Conservation (phyloP, 2,797 vertebrate genomes). For the Avahi laniger region DNA sequence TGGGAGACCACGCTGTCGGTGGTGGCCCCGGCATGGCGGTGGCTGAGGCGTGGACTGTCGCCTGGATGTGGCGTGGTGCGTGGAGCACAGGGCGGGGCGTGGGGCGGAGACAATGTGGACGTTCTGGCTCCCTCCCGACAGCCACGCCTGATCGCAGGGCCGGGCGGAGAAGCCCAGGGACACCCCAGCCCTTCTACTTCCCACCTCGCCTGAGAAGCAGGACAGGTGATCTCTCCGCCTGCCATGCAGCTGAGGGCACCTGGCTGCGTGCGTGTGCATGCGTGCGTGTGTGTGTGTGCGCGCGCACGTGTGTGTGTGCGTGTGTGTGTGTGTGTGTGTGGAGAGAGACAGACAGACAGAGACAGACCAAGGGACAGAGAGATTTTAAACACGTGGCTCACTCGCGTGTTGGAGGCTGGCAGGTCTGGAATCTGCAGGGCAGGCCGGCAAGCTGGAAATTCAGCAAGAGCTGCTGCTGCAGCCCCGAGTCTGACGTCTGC, state of each 20-base stretch:
- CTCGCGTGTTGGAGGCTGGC: too few species aligned
- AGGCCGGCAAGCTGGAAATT: neutral
- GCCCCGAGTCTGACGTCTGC: neutral
- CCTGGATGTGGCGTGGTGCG: accelerated
- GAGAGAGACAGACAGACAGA: neutral
- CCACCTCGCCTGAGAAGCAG: neutral
- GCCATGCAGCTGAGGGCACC: neutral
- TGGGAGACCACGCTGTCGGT: accelerated
- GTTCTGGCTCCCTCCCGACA: accelerated
- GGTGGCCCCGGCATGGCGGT: accelerated
- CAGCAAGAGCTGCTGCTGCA: neutral
- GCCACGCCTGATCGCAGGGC: too few species aligned
- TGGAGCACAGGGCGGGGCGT: accelerated
- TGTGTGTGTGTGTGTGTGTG: too few species aligned
- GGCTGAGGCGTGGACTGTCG: accelerated
- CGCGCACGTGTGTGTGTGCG: too few species aligned
- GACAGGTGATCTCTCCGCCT: neutral
- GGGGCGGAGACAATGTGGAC: neutral
- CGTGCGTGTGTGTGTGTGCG: too few species aligned
- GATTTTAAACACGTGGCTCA: slow-evolving; percentile 41
- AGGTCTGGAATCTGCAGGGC: neutral
- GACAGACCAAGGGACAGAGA: neutral
- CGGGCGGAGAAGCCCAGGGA: accelerated
- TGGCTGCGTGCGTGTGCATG: too few species aligned
- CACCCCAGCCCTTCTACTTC: accelerated